Conservation (phyloP, 2,888 invertebrate species). For the Operophtera brumata region DNA sequence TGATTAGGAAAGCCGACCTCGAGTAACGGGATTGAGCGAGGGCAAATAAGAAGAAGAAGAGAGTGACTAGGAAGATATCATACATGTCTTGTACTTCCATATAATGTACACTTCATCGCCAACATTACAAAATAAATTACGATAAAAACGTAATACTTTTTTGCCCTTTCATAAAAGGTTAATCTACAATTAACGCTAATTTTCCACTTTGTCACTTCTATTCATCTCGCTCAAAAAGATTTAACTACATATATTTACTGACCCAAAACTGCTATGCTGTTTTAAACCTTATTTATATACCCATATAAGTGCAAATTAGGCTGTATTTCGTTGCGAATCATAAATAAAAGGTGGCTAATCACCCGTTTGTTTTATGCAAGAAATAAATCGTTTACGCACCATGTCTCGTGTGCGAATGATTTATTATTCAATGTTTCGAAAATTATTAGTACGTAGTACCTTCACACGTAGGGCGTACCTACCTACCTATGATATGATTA, state of each 20-base stretch:
- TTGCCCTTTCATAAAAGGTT: constrained; percentile 13
- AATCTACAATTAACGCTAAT: constrained; percentile 13
- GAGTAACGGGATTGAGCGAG: no score
- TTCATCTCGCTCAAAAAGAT: constrained; percentile 1
- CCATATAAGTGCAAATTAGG: not conserved
- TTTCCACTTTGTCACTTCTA: constrained; percentile 22
- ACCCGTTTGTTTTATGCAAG: not conserved
- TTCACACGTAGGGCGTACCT: not conserved
- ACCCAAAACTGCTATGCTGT: not conserved
- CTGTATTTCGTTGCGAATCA: not conserved
- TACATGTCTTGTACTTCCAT: no score
- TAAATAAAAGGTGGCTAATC: not conserved
- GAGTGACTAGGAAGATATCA: no score
- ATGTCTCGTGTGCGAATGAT: constrained; percentile 1
- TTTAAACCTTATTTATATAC: not conserved
- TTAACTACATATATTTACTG: not conserved
- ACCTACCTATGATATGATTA: no score
- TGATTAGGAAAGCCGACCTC: no score
- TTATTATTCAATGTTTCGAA: constrained; percentile 13
- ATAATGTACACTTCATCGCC: no score
- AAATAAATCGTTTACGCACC: not conserved
- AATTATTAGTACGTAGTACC: constrained; percentile 1
- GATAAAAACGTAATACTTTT: not conserved
- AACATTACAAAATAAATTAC: not conserved
- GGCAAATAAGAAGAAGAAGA: no score